Conservation (phyloP, 2,113 vertebrate genomes). For the Pluvialis apricaria region DNA sequence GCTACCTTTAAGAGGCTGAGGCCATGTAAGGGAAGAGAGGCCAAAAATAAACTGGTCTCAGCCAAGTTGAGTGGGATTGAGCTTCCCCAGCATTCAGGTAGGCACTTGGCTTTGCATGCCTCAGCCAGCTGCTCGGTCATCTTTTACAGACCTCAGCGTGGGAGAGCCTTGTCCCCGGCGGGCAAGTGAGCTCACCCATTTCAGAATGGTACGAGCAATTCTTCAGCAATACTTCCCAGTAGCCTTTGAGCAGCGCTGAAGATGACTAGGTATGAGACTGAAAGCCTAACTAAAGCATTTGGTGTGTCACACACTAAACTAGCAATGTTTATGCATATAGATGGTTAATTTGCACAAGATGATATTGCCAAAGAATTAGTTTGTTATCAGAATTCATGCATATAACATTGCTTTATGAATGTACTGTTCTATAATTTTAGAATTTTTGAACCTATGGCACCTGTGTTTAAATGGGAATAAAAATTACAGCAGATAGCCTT, state of each 20-base stretch:
- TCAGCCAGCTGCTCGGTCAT: not conserved
- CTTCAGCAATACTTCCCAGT: not conserved
- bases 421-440: not conserved
- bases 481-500: not conserved
- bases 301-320: not conserved
- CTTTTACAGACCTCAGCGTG: not conserved
- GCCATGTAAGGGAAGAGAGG: not conserved
- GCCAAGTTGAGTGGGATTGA: not conserved
- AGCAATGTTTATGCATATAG: not conserved
- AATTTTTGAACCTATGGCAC: not conserved
- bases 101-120: not conserved
- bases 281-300: not conserved
- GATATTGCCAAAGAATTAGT: not conserved
- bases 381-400: not conserved
- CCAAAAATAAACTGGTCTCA: not conserved
- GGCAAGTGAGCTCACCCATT: not conserved
- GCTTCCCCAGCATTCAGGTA: not conserved
- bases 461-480: not conserved
- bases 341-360: not conserved
- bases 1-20: not conserved
- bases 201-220: not conserved
- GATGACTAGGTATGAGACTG: not conserved
- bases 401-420: not conserved
- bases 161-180: not conserved
- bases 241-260: not conserved